phyloP scores from a whole-genome alignment of 1,140 invertebrate species.

The Stratiolaelaps scimitus region DNA sequence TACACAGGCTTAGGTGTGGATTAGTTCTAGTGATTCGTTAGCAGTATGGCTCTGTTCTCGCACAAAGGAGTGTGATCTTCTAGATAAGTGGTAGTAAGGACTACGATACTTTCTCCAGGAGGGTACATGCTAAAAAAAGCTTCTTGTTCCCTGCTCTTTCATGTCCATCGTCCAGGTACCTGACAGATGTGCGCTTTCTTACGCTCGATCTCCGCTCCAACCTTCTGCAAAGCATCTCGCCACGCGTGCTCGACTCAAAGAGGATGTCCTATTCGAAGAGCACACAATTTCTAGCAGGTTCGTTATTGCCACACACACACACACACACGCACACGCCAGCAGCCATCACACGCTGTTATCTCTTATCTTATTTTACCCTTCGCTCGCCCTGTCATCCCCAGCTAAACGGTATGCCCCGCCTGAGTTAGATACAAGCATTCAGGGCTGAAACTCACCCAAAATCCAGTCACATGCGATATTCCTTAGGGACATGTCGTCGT shows the following conservation, averaged over 20 bases:
- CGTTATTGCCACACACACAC: not conserved
- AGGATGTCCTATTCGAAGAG: conserved; percentile 19
- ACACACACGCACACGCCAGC: not conserved
- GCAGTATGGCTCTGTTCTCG: too few species aligned
- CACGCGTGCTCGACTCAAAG: conserved; percentile 20
- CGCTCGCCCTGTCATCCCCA: too few species aligned
- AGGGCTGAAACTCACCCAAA: not conserved
- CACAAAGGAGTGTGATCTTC: too few species aligned
- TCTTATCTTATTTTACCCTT: too few species aligned
- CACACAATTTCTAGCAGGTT: conserved; percentile 21
- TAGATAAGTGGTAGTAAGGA: too few species aligned
- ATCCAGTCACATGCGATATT: too few species aligned
- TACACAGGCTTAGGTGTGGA: too few species aligned
- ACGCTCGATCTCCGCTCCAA: conserved; percentile 25
- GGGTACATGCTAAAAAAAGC: too few species aligned
- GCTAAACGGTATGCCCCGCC: not conserved
- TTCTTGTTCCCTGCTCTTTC: too few species aligned
- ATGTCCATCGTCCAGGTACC: conserved; percentile 3
- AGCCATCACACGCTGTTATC: not conserved
- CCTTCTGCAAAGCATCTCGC: conserved; percentile 18
- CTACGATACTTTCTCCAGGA: too few species aligned
- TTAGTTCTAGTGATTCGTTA: too few species aligned
- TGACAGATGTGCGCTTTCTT: conserved; percentile 19
- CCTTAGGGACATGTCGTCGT: too few species aligned
- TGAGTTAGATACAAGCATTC: not conserved